Evolutionary conservation across 2,113 vertebrate species (phyloP), one percentile per base, ranked within the genome.

Genomic region (Eolophus roseicapilla): DNA sequence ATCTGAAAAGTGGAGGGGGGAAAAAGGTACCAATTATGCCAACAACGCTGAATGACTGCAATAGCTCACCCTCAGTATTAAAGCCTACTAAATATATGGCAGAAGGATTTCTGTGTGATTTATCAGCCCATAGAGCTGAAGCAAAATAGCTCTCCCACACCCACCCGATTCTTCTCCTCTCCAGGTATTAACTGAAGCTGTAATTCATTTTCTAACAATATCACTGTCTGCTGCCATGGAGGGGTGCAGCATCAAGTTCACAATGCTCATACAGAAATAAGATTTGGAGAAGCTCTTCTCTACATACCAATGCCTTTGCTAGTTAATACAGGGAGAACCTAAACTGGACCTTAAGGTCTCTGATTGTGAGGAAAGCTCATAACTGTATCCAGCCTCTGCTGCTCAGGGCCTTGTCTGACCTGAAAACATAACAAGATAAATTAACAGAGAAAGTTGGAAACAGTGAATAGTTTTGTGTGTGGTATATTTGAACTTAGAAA

Each of bases 1-100:
- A 24, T 14, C 25, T 49, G 69, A 41, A 59, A 47, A 70, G 23
- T 7, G 12, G 4, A 0, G 3, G 6, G 1, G 11, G 7, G 19
- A 3, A 9, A 21, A 11, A 25, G 12, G 8, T 13, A 28, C 9
- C n/a, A 50, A 12, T 53, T 11, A 15, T 57, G 70, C 10, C 49
- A 63, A 19, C 31, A 28, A 17, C 11, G 4, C 8, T 27, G 14
- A 64, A 17, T 8, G 33, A 43, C 3, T 65, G 46, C 63, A 52
- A 8, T 28, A 69, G 52, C 25, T 93, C 33, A 35, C 8, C 46
- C 33, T 31, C 17, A 39, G n/a, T 41, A 21, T 37, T 65, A 84
- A 53, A 76, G 59, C 25, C 46, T 46, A 23, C 4, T 19, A 62
- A 67, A 67, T 20, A 67, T n/a, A 64, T 12, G 28, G 6, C 17